Evolutionary conservation across 1,140 invertebrate genomes (phyloP).

Genomic region (Heliconius himera): DNA sequence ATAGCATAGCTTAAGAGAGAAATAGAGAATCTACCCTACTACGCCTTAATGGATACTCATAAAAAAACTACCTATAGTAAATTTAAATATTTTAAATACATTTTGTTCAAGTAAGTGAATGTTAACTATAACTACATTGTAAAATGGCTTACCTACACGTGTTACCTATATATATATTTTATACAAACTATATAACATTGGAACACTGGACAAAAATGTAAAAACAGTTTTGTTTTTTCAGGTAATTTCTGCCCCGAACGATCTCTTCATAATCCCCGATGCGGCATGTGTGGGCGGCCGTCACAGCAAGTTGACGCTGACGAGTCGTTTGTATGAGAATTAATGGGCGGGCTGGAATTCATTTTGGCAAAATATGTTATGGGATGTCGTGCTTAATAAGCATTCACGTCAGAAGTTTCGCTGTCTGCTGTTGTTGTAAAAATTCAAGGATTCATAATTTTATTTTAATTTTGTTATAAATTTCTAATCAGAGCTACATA

Average conservation of each 20-base stretch:
- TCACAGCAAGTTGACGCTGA: neutral
- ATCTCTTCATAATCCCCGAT: neutral
- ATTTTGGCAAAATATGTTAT: neutral
- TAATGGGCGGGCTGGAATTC: slow-evolving; percentile 2
- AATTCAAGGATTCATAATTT: neutral
- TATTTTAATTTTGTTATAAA: neutral
- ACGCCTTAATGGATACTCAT: too few relatives aligned
- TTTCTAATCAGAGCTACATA: too few relatives aligned
- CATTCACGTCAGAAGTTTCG: neutral
- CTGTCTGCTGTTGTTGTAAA: neutral
- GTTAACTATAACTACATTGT: too few relatives aligned
- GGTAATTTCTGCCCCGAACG: neutral
- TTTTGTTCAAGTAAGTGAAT: too few relatives aligned
- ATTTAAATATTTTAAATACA: too few relatives aligned
- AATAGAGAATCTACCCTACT: too few relatives aligned
- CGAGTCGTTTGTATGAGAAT: slow-evolving; percentile 2
- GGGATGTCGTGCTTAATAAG: neutral
- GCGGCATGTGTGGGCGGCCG: neutral
- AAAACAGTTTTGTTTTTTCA: neutral
- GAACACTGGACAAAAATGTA: too few relatives aligned
- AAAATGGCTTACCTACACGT: too few relatives aligned
- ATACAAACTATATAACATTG: too few relatives aligned
- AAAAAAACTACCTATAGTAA: too few relatives aligned
- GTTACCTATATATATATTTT: too few relatives aligned
- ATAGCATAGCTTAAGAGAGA: too few relatives aligned